A percentile compares a stretch with the other conserved stretches of the same genome.
Evolutionary conservation across 2,113 vertebrate species (phyloP).

Genomic region (Cynopterus brachyotis): DNA sequence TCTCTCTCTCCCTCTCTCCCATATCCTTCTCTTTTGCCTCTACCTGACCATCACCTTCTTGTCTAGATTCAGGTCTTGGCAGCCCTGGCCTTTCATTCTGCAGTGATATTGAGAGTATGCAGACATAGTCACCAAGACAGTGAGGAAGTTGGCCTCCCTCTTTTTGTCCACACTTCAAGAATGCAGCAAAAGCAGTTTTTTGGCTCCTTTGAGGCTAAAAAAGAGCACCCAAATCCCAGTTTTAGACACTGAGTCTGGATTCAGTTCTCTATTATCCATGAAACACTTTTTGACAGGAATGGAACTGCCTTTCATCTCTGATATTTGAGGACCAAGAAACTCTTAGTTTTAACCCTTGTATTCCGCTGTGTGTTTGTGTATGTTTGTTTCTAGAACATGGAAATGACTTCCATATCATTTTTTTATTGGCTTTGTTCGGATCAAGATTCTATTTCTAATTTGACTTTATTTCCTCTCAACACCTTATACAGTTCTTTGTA

Average conservation of each 20-base stretch:
- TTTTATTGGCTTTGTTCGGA: not conserved
- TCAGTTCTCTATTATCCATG: too few relatives aligned
- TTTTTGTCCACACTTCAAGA: not conserved
- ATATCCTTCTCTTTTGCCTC: not conserved
- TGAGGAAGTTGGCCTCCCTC: not conserved
- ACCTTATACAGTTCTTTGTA: not conserved
- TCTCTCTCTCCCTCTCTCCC: not conserved
- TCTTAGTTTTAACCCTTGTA: not conserved
- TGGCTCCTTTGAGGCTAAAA: not conserved
- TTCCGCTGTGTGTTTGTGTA: not conserved
- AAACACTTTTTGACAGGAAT: not conserved
- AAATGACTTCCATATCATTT: not conserved
- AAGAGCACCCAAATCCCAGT: not conserved
- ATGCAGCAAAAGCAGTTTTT: not conserved
- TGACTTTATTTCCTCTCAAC: not conserved
- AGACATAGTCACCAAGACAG: not conserved
- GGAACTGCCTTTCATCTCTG: not conserved
- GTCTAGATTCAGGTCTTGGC: not conserved
- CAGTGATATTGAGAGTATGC: not conserved
- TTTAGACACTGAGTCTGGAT: not conserved
- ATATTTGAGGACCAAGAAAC: not conserved
- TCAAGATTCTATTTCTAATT: not conserved
- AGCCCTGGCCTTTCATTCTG: not conserved
- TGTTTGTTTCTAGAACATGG: not conserved
- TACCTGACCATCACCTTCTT: not conserved